phyloP scores from a whole-genome alignment of 2,113 vertebrate genomes.

The Acanthisitta chloris region DNA sequence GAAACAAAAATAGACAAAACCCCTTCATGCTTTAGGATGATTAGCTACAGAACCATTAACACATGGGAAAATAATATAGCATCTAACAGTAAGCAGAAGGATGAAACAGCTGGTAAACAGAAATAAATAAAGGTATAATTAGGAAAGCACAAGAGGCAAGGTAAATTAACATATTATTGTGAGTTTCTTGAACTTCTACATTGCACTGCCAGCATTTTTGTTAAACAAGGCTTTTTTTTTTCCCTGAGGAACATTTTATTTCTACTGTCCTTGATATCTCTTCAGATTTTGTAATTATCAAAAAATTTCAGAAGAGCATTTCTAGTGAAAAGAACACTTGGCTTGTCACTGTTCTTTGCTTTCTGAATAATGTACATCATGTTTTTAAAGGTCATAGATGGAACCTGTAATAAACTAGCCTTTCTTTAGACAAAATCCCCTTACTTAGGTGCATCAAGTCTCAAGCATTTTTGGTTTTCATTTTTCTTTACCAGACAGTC shows the following conservation, averaged over 20 bases:
- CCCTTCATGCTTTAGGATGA: neutral
- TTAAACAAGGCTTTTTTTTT: neutral
- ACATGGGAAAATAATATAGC: neutral
- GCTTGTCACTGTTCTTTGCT: neutral
- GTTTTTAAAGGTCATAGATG: neutral
- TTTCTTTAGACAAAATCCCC: neutral
- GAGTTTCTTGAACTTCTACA: neutral
- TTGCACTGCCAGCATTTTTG: neutral
- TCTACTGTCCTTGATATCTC: slow-evolving; percentile 20
- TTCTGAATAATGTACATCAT: neutral
- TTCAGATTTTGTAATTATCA: slow-evolving; percentile 14
- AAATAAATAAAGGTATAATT: neutral
- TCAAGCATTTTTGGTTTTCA: neutral
- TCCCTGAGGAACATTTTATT: neutral
- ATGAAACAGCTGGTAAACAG: neutral
- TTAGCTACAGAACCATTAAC: neutral
- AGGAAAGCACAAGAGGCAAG: neutral
- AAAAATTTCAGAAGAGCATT: neutral
- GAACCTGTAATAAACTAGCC: neutral
- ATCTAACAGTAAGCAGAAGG: neutral
- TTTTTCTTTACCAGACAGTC: neutral
- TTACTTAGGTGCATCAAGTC: neutral
- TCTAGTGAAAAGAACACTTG: slow-evolving; percentile 6
- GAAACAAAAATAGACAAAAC: neutral
- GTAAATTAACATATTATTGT: neutral